phyloP scores from a whole-genome alignment of 2,113 vertebrate genomes.

The Siphamia tubifer region DNA sequence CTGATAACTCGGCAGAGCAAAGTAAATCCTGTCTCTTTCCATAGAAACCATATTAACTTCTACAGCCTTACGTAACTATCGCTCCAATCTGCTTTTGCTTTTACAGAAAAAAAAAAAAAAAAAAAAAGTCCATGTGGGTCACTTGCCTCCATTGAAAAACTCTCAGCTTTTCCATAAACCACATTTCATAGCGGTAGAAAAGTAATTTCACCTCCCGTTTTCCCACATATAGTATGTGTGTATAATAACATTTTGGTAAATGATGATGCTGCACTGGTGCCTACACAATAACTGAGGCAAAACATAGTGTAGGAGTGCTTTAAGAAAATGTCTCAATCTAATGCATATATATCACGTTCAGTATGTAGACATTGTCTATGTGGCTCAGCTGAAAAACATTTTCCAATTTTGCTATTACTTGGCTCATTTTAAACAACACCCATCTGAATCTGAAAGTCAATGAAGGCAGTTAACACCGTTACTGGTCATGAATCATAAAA shows the following conservation, averaged over 20 bases:
- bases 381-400: background rate
- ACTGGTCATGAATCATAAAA: slow-evolving; percentile 55
- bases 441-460: slow-evolving; percentile 53
- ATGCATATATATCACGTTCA: background rate
- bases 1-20: slow-evolving; percentile 47
- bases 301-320: background rate
- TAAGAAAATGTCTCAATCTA: background rate
- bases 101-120: slow-evolving; percentile 3
- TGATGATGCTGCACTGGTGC: background rate
- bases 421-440: slow-evolving; percentile 34
- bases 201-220: slow-evolving; percentile 1
- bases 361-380: background rate
- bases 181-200: slow-evolving; percentile 9
- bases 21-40: slow-evolving; percentile 26
- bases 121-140: slow-evolving; percentile 39
- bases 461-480: slow-evolving; percentile 54
- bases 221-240: background rate
- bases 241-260: slow-evolving; percentile 28
- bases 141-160: slow-evolving; percentile 20
- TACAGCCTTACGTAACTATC: slow-evolving; percentile 34
- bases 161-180: slow-evolving; percentile 8
- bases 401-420: background rate
- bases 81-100: slow-evolving; percentile 15
- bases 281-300: background rate
- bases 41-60: slow-evolving; percentile 15